Conservation (phyloP, 1,140 invertebrate genomes). For the Lepidostoma basale region DNA sequence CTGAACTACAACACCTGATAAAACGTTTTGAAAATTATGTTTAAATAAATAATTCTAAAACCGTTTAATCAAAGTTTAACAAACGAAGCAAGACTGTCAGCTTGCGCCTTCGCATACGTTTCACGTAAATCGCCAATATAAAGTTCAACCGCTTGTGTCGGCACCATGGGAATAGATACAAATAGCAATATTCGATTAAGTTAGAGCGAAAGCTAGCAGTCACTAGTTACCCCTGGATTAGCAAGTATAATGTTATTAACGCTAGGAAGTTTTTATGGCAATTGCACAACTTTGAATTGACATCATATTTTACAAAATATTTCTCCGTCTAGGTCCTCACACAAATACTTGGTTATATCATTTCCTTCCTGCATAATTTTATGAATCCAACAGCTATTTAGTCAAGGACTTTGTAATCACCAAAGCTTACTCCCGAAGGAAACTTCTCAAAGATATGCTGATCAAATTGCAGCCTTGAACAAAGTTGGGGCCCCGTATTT, state of each 20-base stretch:
- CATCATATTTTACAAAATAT: neutral
- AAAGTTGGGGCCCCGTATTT: neutral
- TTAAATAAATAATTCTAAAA: too few species aligned
- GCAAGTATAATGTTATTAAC: neutral
- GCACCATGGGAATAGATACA: too few species aligned
- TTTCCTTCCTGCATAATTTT: neutral
- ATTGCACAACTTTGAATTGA: neutral
- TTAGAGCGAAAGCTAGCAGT: too few species aligned
- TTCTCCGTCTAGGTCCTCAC: neutral
- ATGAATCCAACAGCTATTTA: neutral
- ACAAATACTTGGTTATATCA: neutral
- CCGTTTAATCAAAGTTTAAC: too few species aligned
- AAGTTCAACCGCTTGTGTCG: too few species aligned
- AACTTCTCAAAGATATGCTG: constrained; percentile 1
- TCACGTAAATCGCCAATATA: too few species aligned
- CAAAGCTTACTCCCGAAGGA: neutral
- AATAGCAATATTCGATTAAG: too few species aligned
- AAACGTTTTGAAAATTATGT: too few species aligned
- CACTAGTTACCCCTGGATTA: neutral
- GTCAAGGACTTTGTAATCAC: neutral
- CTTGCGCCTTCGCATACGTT: too few species aligned
- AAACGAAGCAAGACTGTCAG: too few species aligned
- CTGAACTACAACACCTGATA: too few species aligned
- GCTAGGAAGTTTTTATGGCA: neutral
- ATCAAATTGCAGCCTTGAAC: neutral